Conservation (phyloP, 2,888 invertebrate species). For the Parthenolecanium corni region DNA sequence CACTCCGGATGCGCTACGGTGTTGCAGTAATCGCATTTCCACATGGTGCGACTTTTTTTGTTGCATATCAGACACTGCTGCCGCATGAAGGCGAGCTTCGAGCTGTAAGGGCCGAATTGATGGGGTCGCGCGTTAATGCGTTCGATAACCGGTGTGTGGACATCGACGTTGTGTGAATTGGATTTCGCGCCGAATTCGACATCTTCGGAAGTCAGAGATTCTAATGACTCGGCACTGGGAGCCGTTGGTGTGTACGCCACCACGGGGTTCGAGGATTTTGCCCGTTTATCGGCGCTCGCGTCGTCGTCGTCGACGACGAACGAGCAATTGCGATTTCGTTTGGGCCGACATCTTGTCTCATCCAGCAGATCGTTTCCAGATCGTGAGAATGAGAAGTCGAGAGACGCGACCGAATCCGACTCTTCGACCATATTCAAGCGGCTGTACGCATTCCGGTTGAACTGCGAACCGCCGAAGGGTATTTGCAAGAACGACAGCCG, state of each 20-base stretch:
- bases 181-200: not conserved
- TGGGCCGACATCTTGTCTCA: slow-evolving; percentile 39
- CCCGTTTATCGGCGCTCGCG: not conserved
- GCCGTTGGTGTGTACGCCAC: not conserved
- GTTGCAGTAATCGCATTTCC: slow-evolving; percentile 72
- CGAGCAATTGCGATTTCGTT: not conserved
- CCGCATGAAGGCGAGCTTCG: slow-evolving; percentile 49
- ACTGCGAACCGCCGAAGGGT: slow-evolving; percentile 32
- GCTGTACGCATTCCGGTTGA: slow-evolving; percentile 16
- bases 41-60: slow-evolving; percentile 65
- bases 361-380: slow-evolving; percentile 71
- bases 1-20: slow-evolving; percentile 59
- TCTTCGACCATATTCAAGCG: slow-evolving; percentile 38
- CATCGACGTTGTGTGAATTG: not conserved
- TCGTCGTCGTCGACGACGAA: not conserved
- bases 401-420: slow-evolving; percentile 54
- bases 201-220: slow-evolving; percentile 2
- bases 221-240: slow-evolving; percentile 3
- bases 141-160: slow-evolving; percentile 18
- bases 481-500: slow-evolving; percentile 63
- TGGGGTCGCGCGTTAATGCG: slow-evolving; percentile 42
- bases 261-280: not conserved
- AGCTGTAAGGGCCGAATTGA: slow-evolving; percentile 61
- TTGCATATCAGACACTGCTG: slow-evolving; percentile 69
- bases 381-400: slow-evolving; percentile 65